Conservation (phyloP, 2,888 invertebrate genomes). For the Steinernema scapterisci region DNA sequence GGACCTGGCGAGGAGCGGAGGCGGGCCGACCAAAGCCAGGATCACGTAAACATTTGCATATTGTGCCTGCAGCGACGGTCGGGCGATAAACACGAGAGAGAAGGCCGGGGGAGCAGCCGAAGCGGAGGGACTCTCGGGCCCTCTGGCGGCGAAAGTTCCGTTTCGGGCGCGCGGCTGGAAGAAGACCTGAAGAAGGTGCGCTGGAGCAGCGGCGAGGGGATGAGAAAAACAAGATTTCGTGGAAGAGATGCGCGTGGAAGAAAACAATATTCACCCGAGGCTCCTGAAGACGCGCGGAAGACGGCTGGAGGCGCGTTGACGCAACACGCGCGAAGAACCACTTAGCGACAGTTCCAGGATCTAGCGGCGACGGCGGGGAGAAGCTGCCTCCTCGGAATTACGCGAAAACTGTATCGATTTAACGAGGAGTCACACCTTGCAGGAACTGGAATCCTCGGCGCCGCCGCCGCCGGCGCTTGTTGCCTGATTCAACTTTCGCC, state of each 20-base stretch:
- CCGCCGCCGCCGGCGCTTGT: background rate
- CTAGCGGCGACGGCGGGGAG: background rate
- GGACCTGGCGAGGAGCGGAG: background rate
- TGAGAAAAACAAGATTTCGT: conserved; percentile 25
- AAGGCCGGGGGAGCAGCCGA: background rate
- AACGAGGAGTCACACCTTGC: conserved; percentile 29
- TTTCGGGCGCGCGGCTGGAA: conserved; percentile 16
- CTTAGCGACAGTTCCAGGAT: conserved; percentile 33
- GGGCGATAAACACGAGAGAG: too few relatives aligned
- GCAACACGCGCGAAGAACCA: conserved; percentile 30
- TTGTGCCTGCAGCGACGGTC: background rate
- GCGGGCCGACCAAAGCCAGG: background rate
- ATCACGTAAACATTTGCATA: conserved; percentile 8
- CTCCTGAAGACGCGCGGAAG: background rate
- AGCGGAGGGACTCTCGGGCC: conserved; percentile 8
- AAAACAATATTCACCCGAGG: conserved; percentile 31
- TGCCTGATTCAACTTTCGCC: conserved; percentile 28
- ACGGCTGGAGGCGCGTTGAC: conserved; percentile 10
- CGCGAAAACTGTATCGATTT: conserved; percentile 31
- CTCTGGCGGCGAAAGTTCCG: conserved; percentile 32
- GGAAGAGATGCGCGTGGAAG: conserved; percentile 1
- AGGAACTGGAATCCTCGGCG: background rate
- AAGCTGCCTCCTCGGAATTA: conserved; percentile 1
- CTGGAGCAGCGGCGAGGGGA: background rate
- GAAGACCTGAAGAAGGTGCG: background rate